Conservation (phyloP, 2,113 vertebrate species). For the Pseudopodoces humilis region DNA sequence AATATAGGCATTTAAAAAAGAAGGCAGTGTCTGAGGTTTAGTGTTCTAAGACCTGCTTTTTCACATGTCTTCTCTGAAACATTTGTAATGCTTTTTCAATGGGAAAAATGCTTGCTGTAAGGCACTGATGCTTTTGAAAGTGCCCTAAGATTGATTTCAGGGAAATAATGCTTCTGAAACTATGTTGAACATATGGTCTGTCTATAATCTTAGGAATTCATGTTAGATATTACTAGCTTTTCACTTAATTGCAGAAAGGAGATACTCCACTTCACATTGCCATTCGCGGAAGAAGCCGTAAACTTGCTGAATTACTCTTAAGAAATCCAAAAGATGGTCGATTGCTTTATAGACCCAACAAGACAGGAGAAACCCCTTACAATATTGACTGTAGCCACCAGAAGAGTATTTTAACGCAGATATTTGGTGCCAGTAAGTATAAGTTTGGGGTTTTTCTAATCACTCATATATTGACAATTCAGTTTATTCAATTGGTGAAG, state of each 20-base stretch:
- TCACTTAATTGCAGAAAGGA: conserved; percentile 83
- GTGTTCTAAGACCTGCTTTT: neutral
- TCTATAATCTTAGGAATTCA: neutral
- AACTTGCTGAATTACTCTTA: conserved; percentile 91
- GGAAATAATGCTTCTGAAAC: neutral
- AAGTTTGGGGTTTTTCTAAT: neutral
- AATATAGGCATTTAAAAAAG: neutral
- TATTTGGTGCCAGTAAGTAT: conserved; percentile 95
- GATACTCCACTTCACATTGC: conserved; percentile 97
- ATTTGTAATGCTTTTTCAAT: neutral
- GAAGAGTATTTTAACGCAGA: conserved; percentile 98
- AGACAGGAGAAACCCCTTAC: conserved; percentile 95
- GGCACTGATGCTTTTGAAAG: neutral
- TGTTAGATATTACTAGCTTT: neutral
- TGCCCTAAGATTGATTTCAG: neutral
- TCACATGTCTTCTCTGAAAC: neutral
- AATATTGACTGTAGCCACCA: conserved; percentile 99
- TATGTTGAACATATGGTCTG: neutral
- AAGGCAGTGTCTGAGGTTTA: neutral
- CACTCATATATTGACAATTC: neutral
- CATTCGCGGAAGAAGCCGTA: conserved; percentile 94
- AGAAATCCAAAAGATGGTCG: conserved; percentile 97
- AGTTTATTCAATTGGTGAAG: neutral
- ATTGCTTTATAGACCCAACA: conserved; percentile 95
- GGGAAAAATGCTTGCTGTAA: neutral